Evolutionary conservation across 2,888 invertebrate species (phyloP), one percentile per base, ranked within the genome.

Genomic region (Chaetogeoica ovagalla): DNA sequence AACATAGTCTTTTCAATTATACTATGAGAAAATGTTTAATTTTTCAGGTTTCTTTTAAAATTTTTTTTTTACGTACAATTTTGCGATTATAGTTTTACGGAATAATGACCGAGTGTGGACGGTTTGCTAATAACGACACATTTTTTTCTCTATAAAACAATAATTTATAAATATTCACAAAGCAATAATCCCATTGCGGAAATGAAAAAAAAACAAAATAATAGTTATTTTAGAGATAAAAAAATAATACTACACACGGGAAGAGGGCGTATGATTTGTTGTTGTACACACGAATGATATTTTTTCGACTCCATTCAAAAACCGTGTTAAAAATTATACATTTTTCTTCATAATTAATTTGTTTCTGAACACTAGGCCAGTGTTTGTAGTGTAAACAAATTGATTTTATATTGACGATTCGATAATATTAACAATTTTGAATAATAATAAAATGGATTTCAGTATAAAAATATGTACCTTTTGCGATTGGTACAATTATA

Each of bases 121-220:
- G 21, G 63, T 57, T 39, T 21, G 39, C 65, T 39, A 65, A 39
- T 57, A 23, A 63, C 21, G 17, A 17, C 39, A 17, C 23, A 3
- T 74, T 55, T 65, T n/a, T 57, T 39, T 17, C 65, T 55, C 23
- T 55, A 39, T 19, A 74, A 65, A 55, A 74, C 65, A 65, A 74
- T 74, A 65, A 74, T 65, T 74, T 65, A 74, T 65, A 57, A 55
- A 65, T 65, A 74, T 63, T 74, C 21, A 65, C 74, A 55, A 65
- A 39, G 55, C 57, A 55, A 65, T 55, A 21, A 21, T 57, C 37
- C 30, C 65, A 11, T 23, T 39, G 9, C 39, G 39, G 73, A 65
- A 43, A 55, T 39, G 39, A 65, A 74, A 74, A 63, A n/a, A n/a
- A 74, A 74, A 74, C 9, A 74, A 65, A 55, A 65, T 65, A 55